Evolutionary conservation across 1,140 invertebrate genomes (phyloP).

Genomic region (Ceratina calcarata): DNA sequence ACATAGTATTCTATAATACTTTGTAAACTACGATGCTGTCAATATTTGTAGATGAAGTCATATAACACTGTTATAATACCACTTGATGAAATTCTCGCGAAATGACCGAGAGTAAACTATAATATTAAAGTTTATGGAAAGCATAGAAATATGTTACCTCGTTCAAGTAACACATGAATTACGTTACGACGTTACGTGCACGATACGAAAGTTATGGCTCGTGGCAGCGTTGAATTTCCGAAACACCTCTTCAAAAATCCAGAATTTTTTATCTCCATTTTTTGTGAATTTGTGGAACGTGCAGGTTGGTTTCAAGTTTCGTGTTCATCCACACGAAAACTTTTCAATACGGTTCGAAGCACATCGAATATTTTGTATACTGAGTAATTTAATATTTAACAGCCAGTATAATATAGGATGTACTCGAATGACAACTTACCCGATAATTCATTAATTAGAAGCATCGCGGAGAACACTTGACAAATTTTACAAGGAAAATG

Average conservation of each 20-base stretch:
- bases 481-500: no score
- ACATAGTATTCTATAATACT: no score
- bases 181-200: background rate
- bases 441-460: no score
- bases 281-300: slow-evolving; percentile 4
- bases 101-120: background rate
- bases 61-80: no score
- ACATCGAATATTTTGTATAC: background rate
- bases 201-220: slow-evolving; percentile 9
- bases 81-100: no score
- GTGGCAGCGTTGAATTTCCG: slow-evolving; percentile 19
- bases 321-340: slow-evolving; percentile 2
- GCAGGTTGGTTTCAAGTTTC: slow-evolving; percentile 15
- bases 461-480: no score
- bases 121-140: background rate
- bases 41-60: no score
- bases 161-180: background rate
- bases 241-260: slow-evolving; percentile 24
- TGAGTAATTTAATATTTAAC: no score
- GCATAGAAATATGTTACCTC: background rate
- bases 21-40: no score
- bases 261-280: background rate
- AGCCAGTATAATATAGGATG: no score
- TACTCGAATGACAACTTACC: no score
- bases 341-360: background rate